Percentiles rank a stretch among this genome's conserved stretches.
Evolutionary conservation across 2,113 vertebrate species (phyloP).

Genomic region (Pterocles burchelli): DNA sequence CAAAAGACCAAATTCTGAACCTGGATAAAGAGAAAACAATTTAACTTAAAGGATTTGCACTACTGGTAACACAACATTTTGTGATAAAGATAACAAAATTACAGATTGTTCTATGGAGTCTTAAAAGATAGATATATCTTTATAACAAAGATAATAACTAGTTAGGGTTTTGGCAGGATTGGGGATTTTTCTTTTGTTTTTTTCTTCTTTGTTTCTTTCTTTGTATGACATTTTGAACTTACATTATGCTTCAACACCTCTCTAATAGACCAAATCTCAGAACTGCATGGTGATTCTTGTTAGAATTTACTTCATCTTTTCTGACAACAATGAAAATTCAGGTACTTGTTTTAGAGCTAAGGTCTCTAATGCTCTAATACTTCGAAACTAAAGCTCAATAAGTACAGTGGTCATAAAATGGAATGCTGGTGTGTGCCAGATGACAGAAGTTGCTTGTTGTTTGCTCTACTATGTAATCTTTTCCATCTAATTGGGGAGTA

Average conservation of each 20-base stretch:
- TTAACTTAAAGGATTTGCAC: background rate
- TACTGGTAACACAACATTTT: background rate
- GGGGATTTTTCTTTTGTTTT: background rate
- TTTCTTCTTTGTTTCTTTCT: background rate
- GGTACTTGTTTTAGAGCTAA: background rate
- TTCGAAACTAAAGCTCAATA: background rate
- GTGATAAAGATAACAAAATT: background rate
- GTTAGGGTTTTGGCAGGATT: background rate
- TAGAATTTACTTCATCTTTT: background rate
- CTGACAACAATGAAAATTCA: background rate
- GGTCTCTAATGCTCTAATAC: background rate
- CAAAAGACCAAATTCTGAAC: background rate
- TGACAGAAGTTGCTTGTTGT: background rate
- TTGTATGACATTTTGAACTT: background rate
- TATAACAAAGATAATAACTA: background rate
- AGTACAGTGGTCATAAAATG: background rate
- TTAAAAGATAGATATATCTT: background rate
- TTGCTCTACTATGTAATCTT: background rate
- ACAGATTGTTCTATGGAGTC: background rate
- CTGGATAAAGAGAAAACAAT: background rate
- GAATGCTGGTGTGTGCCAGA: fast-evolving
- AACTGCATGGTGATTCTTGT: background rate
- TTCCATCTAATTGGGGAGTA: background rate
- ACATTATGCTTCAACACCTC: background rate
- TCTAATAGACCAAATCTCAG: background rate